phyloP scores from a whole-genome alignment of 2,797 vertebrate species.

The Channallabes apus region DNA sequence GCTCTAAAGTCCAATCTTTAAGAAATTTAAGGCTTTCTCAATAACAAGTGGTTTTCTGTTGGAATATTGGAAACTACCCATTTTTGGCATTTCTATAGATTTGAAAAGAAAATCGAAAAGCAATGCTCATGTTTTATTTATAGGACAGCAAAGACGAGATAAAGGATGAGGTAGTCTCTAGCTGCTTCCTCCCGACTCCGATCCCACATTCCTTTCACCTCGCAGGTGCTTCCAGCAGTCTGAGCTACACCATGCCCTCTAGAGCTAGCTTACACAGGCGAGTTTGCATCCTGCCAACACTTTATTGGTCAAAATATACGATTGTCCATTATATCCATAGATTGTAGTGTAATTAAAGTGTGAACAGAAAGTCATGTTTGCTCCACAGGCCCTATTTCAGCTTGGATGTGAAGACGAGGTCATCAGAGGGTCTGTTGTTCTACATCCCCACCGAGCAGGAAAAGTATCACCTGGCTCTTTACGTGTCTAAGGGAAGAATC shows the following conservation, averaged over 20 bases:
- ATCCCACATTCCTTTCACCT: slow-evolving; percentile 75
- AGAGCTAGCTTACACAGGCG: slow-evolving; percentile 77
- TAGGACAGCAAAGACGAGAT: slow-evolving; percentile 59
- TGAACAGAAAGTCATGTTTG: neutral
- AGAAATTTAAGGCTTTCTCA: too few species aligned
- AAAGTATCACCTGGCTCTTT: slow-evolving; percentile 79
- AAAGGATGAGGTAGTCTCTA: slow-evolving; percentile 56
- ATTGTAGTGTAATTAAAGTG: neutral
- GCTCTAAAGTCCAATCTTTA: too few species aligned
- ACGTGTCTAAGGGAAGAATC: slow-evolving; percentile 85
- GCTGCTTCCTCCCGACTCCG: slow-evolving; percentile 63
- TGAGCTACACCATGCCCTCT: slow-evolving; percentile 77
- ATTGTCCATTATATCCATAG: neutral
- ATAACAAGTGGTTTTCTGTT: too few species aligned
- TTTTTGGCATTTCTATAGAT: too few species aligned
- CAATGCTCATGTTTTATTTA: slow-evolving; percentile 16
- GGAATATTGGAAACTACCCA: neutral
- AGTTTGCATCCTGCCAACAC: slow-evolving; percentile 33
- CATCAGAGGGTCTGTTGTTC: slow-evolving; percentile 83
- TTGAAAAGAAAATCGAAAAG: too few species aligned
- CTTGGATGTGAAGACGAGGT: slow-evolving; percentile 79
- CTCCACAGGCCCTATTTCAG: slow-evolving; percentile 81
- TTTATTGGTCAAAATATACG: neutral
- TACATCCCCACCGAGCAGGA: slow-evolving; percentile 72
- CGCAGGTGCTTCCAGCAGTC: slow-evolving; percentile 73